Base-by-base conservation (phyloP, 2,888 invertebrate species). In the Chymomyza caudatula region DNA sequence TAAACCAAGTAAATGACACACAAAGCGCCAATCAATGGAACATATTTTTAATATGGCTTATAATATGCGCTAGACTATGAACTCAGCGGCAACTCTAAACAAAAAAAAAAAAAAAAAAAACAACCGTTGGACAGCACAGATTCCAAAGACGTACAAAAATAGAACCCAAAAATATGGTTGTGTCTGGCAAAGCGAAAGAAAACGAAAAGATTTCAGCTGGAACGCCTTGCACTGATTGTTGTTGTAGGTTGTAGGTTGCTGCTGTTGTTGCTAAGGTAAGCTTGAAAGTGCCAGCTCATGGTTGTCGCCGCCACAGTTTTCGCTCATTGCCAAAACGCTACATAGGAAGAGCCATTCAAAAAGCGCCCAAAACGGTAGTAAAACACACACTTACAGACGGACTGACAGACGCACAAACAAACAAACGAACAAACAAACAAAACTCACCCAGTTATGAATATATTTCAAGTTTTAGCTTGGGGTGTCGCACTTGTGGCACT, bases 141-240 rank as follows among this genome's bases (percentile, higher is more conserved):
- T 80, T 74, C 66, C 63, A 43, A n/a, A 51, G 20, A 20, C 6
- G 4, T n/a, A 44, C 17, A 11, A 0, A 20, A 51, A 51, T n/a
- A 17, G n/a, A 17, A 47, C 4, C 5, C 11, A 44, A 43, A 43
- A 3, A 43, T 43, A n/a, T 17, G 3, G 5, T 47, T 3, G 15
- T 47, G 4, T 47, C 17, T 47, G 44, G 1, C 25, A 25, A 5
- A 44, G 60, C 58, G 56, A 80, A 78, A 80, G 79, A 83, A 80
- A 80, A 80, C 77, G 85, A 80, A 84, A 80, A 80, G 76, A 75
- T 78, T 84, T 78, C 69, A 78, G 69, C 65, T 80, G 82, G 82
- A 80, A 84, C 29, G 11, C 29, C 29, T 37, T 11, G 11, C 11
- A n/a, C n/a, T n/a, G n/a, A n/a, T n/a, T n/a, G n/a, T n/a, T n/a